Conservation (phyloP, 2,888 invertebrate species). For the Graphium colonna region DNA sequence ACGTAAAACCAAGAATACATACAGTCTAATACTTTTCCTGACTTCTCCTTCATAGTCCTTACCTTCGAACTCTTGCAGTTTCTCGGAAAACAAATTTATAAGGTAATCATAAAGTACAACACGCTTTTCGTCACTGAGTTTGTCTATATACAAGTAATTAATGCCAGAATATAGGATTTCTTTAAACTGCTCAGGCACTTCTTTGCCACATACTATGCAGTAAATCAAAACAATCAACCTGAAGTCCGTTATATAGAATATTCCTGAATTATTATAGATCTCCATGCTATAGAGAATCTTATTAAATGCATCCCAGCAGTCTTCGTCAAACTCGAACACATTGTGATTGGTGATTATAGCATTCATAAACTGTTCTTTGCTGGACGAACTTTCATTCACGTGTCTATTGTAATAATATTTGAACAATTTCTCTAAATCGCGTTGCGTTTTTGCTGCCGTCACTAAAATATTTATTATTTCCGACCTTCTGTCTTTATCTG, state of each 20-base stretch:
- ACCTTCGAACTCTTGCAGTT: slow-evolving; percentile 32
- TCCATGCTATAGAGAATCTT: slow-evolving; percentile 47
- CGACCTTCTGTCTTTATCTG: slow-evolving; percentile 35
- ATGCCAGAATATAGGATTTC: slow-evolving; percentile 27
- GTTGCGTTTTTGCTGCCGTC: slow-evolving; percentile 39
- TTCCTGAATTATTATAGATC: slow-evolving; percentile 34
- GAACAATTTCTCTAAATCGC: slow-evolving; percentile 41
- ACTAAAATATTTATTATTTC: slow-evolving; percentile 41
- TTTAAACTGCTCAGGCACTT: slow-evolving; percentile 35
- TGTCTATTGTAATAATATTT: slow-evolving; percentile 51
- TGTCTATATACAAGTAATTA: slow-evolving; percentile 22
- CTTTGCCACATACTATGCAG: slow-evolving; percentile 40
- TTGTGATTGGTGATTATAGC: slow-evolving; percentile 37
- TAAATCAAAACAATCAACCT: slow-evolving; percentile 41
- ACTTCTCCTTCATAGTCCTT: slow-evolving; percentile 29
- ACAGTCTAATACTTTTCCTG: slow-evolving; percentile 28
- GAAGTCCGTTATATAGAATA: slow-evolving; percentile 30
- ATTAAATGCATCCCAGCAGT: slow-evolving; percentile 48
- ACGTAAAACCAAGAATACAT: slow-evolving; percentile 30
- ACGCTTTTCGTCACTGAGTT: slow-evolving; percentile 31
- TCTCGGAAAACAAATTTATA: slow-evolving; percentile 34
- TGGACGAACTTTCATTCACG: slow-evolving; percentile 41
- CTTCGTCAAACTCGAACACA: slow-evolving; percentile 42
- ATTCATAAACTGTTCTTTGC: slow-evolving; percentile 42
- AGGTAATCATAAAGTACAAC: slow-evolving; percentile 35